Evolutionary conservation across 2,113 vertebrate species (phyloP).

Genomic region (Neofelis nebulosa): DNA sequence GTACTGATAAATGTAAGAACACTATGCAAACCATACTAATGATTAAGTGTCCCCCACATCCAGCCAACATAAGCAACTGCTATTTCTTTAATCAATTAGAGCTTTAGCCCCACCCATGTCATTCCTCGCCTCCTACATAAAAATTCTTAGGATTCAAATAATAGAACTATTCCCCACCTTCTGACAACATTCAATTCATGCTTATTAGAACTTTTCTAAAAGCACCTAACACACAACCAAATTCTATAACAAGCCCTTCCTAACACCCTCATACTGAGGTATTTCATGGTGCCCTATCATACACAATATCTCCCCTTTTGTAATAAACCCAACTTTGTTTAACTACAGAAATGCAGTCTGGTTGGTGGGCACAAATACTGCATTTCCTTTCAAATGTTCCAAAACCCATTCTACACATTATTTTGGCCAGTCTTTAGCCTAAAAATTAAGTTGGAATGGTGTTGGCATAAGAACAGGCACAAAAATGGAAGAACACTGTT

Average conservation of each 20-base stretch:
- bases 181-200: not conserved
- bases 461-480: not conserved
- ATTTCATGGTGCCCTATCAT: not conserved
- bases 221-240: not conserved
- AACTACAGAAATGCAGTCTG: not conserved
- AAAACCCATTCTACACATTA: not conserved
- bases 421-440: not conserved
- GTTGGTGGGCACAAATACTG: not conserved
- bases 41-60: not conserved
- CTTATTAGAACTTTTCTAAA: conserved; percentile 6
- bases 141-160: conserved; percentile 1
- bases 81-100: not conserved
- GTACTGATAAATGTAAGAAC: not conserved
- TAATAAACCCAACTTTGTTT: not conserved
- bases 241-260: not conserved
- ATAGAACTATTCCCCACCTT: not conserved
- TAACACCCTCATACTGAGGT: not conserved
- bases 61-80: not conserved
- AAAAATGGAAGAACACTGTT: not conserved
- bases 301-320: not conserved
- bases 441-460: not conserved
- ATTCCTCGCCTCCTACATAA: not conserved
- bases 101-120: not conserved
- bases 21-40: not conserved
- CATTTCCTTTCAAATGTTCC: conserved; percentile 25